Base-by-base conservation (phyloP, 2,113 vertebrate species). In the Puffinus mauretanicus region DNA sequence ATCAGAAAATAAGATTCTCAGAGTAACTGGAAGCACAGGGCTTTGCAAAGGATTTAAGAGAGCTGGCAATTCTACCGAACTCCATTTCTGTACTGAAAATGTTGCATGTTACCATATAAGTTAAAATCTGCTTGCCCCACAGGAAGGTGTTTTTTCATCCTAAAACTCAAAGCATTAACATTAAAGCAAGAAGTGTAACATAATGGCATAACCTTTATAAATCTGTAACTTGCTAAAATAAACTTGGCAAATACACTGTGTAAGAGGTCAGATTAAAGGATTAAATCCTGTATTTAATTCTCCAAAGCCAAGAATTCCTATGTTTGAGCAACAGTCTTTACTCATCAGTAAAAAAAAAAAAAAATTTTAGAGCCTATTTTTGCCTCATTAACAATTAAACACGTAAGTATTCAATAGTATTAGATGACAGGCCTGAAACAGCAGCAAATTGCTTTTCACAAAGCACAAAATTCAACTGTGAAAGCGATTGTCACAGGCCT, bases 401-500 rank as follows among this genome's bases (percentile, higher is more conserved):
- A 61, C 3, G 4, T 36, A 26, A 65, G 14, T 14, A 46, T 47
- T 42, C 82, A 70, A 13, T 36, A 65, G 26, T 24, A 57, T 15
- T 57, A 34, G 19, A 54, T 12, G 14, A 65, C 0, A 55, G 49
- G 40, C 55, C 80, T 67, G 34, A 57, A 91, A 82, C 9, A 62
- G 66, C 32, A 89, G 47, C 30, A 79, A 66, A 62, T 0, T 52
- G 29, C 19, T 82, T 79, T 82, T 61, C 65, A 82, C 19, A 47
- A 52, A 82, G 30, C 17, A 38, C 19, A 57, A 38, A 57, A 69
- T 13, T 19, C 6, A 64, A 3, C n/a, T 14, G 24, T 46, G 38
- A 55, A 67, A 80, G 25, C 0, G 0, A 66, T 0, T 47, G 36
- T 22, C 22, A 75, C n/a, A 54, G 44, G 25, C n/a, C 38, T 16